Conservation (phyloP, 2,113 vertebrate species). For the Climacteris rufus region DNA sequence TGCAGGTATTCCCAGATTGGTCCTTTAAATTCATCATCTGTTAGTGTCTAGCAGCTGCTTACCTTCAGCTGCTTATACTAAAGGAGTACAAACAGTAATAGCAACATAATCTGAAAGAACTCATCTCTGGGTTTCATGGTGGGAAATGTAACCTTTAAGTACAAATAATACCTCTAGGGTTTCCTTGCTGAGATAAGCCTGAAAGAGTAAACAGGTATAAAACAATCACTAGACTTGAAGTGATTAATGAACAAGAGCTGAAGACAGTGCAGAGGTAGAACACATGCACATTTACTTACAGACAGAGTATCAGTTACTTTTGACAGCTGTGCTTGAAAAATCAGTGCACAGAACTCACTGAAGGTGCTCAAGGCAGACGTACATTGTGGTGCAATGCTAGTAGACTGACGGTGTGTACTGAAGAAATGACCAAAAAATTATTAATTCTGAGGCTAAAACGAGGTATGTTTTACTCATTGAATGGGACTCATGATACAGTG, state of each 20-base stretch:
- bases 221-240: not conserved
- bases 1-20: not conserved
- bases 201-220: not conserved
- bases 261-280: not conserved
- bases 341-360: not conserved
- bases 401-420: not conserved
- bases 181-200: not conserved
- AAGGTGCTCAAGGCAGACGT: not conserved
- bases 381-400: not conserved
- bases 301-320: not conserved
- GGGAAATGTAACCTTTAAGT: not conserved
- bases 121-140: not conserved
- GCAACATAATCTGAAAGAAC: not conserved
- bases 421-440: not conserved
- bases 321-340: not conserved
- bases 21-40: fast-evolving
- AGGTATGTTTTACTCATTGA: not conserved
- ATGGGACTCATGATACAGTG: not conserved
- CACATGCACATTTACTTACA: not conserved
- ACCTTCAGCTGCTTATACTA: not conserved
- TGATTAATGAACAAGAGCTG: not conserved
- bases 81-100: not conserved
- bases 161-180: not conserved
- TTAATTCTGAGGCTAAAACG: not conserved
- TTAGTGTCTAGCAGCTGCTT: not conserved